Evolutionary conservation across 2,797 vertebrate species (phyloP).

Genomic region (Coreius guichenoti): DNA sequence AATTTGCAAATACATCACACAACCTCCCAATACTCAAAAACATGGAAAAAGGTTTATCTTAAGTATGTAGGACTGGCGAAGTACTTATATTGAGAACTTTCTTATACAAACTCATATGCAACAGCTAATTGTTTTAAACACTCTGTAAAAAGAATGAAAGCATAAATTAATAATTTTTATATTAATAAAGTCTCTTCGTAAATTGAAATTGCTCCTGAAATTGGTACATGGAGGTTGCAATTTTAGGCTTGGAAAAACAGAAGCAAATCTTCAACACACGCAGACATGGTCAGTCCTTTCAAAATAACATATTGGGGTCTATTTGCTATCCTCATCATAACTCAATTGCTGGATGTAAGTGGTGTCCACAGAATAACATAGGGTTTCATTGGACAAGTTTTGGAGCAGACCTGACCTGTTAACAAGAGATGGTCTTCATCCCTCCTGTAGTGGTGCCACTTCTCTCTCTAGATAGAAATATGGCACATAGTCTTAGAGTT

Average conservation of each 20-base stretch:
- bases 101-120: not conserved
- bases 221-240: not conserved
- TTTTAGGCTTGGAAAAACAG: not conserved
- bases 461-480: no score
- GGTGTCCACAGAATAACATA: no score
- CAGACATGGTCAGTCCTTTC: not conserved
- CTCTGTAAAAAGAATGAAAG: not conserved
- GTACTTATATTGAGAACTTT: not conserved
- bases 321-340: no score
- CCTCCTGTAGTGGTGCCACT: no score
- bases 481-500: no score
- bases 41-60: not conserved
- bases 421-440: no score
- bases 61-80: not conserved
- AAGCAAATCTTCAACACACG: constrained; percentile 4
- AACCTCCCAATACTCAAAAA: not conserved
- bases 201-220: not conserved
- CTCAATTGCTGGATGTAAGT: no score
- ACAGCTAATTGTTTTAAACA: not conserved
- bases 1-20: not conserved
- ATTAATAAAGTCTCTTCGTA: no score
- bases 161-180: not conserved
- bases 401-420: no score
- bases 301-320: not conserved
- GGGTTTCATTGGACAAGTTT: no score